Conservation (phyloP, 1,140 invertebrate species). For the Magallana angulata region DNA sequence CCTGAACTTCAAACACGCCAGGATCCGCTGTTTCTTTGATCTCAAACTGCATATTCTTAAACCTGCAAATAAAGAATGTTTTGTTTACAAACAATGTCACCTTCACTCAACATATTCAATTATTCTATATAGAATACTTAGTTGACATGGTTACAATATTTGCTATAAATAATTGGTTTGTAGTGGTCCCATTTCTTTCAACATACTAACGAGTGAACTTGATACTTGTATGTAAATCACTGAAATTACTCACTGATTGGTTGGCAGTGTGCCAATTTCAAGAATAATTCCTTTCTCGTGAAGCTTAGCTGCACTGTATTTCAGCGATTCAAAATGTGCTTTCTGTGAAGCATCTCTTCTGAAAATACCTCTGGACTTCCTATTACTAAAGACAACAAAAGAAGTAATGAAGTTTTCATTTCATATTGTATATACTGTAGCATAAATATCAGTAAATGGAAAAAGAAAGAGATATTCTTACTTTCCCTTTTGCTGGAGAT, state of each 20-base stretch:
- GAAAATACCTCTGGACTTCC: constrained; percentile 66
- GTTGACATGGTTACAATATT: too few relatives aligned
- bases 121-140: too few relatives aligned
- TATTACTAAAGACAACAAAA: constrained; percentile 61
- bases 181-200: too few relatives aligned
- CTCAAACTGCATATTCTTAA: constrained; percentile 90
- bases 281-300: constrained; percentile 88
- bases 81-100: too few relatives aligned
- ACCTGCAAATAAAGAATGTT: constrained; percentile 73
- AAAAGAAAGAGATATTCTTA: constrained; percentile 70
- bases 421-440: background rate
- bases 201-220: too few relatives aligned
- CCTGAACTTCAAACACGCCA: constrained; percentile 87
- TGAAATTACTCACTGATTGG: constrained; percentile 75
- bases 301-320: constrained; percentile 87
- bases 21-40: constrained; percentile 85
- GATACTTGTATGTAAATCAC: background rate
- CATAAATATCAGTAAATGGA: too few relatives aligned
- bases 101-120: too few relatives aligned
- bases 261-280: constrained; percentile 85
- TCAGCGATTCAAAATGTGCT: constrained; percentile 79
- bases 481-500: constrained; percentile 86
- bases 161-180: too few relatives aligned
- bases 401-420: background rate
- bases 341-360: constrained; percentile 54